Percentiles rank a stretch among this genome's conserved stretches.
Evolutionary conservation across 1,140 invertebrate genomes (phyloP).

Genomic region (Brachionus rotundiformis): DNA sequence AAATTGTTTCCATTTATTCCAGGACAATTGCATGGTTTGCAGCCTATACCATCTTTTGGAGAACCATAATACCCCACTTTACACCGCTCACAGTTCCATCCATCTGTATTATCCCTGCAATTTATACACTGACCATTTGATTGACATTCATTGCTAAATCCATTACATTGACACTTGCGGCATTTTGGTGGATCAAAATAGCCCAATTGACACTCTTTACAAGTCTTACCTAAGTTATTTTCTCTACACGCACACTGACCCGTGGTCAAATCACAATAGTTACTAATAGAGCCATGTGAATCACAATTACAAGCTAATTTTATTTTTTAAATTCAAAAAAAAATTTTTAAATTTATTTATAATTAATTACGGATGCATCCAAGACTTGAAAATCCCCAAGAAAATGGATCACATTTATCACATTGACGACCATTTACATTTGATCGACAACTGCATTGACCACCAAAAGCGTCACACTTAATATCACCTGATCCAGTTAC

Average conservation of each 20-base stretch:
- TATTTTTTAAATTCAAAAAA: no score
- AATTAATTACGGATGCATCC: conserved; percentile 76
- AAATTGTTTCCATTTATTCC: conserved; percentile 78
- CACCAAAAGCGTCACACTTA: conserved; percentile 81
- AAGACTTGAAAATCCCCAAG: conserved; percentile 83
- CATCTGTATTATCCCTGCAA: conserved; percentile 83
- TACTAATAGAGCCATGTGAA: conserved; percentile 80
- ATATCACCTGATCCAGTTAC: conserved; percentile 85
- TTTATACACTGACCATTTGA: conserved; percentile 82
- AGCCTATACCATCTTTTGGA: conserved; percentile 85
- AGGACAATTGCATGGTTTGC: conserved; percentile 90
- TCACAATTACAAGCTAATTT: conserved; percentile 82
- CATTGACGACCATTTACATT: conserved; percentile 89
- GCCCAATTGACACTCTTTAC: conserved; percentile 89
- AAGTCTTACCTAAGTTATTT: conserved; percentile 88
- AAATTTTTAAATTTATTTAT: conserved; percentile 72
- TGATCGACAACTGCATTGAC: conserved; percentile 85
- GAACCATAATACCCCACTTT: conserved; percentile 92
- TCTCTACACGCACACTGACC: conserved; percentile 58
- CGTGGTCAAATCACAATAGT: conserved; percentile 69
- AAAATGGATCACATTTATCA: conserved; percentile 79
- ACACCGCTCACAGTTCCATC: conserved; percentile 84
- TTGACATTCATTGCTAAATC: conserved; percentile 87
- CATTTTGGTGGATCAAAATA: conserved; percentile 96
- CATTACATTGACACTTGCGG: conserved; percentile 89